Evolutionary conservation across 2,888 invertebrate species (phyloP), one percentile per base, ranked within the genome.

Genomic region (Dasypolia templi): DNA sequence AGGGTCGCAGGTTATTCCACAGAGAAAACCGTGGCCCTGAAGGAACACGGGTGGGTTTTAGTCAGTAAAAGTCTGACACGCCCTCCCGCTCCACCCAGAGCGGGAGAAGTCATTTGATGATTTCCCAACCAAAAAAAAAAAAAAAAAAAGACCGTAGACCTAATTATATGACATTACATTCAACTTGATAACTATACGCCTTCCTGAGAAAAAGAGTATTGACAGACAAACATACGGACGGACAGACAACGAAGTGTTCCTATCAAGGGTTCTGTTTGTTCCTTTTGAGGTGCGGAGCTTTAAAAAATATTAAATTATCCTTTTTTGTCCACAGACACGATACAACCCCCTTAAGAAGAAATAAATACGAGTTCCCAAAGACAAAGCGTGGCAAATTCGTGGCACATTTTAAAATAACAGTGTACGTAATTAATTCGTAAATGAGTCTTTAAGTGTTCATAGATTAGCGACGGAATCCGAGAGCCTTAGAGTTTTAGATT

Each of bases 401-500:
- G 14, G 42, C 39, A 55, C 26, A 73, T 53, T 70, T 44, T 69
- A 46, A 73, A 79, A 86, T 84, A 69, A 71, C 67, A 77, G 64
- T 81, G 51, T 22, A 68, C 59, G n/a, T 59, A 79, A 85, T 81
- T 59, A 73, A 71, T 75, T 76, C 78, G 62, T 78, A 71, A 86
- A 76, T 72, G 77, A 81, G 72, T 72, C 64, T 70, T 73, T 81
- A 84, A 84, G 44, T 81, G 85, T 81, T 72, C 72, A 78, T 75
- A 74, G 85, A 77, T 82, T 78, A 81, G 79, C 71, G 74, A 86
- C 77, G 72, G 66, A 84, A 81, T 65, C 68, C 53, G 74, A 84
- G 74, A 73, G 69, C 55, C 82, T 79, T 74, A 85, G 72, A n/a
- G 85, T 77, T 75, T 86, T 77, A 80, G 73, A 83, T 80, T 86